phyloP scores from a whole-genome alignment of 2,113 vertebrate genomes.

The Salminus brasiliensis region DNA sequence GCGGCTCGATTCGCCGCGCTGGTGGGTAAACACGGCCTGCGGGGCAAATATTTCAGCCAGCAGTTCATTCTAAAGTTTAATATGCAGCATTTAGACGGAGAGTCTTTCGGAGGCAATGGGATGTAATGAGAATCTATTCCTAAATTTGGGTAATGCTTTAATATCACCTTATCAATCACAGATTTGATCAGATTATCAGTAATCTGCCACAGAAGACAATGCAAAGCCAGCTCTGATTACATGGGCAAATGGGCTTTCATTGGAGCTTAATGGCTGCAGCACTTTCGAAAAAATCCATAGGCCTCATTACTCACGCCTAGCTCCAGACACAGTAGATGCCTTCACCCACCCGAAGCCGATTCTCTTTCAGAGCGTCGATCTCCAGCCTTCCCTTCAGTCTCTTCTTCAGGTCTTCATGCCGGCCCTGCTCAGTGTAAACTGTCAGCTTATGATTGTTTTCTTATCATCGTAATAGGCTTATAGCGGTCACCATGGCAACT shows the following conservation, averaged over 20 bases:
- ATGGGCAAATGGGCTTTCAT: not conserved
- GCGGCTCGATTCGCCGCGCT: not conserved
- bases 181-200: not conserved
- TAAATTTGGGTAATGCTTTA: not conserved
- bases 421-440: constrained; percentile 12
- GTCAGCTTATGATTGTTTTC: constrained; percentile 35
- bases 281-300: constrained; percentile 21
- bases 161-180: not conserved
- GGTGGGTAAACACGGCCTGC: not conserved
- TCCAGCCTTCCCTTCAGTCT: not conserved
- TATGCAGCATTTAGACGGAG: not conserved
- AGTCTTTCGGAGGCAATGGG: not conserved
- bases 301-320: not conserved
- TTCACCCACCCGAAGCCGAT: not conserved
- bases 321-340: not conserved
- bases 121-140: not conserved
- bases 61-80: not conserved
- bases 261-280: not conserved
- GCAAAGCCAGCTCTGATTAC: not conserved
- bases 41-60: not conserved
- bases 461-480: constrained; percentile 81
- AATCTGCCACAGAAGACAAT: not conserved
- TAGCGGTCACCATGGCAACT: constrained; percentile 90
- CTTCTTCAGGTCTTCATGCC: not conserved
- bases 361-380: constrained; percentile 11